Percentiles rank a stretch among this genome's conserved stretches.
These are phyloP conservation scores for Mallateleia sp. DNA, from an alignment of 2,888 invertebrate species.

Conservation along the genomic window DNA sequence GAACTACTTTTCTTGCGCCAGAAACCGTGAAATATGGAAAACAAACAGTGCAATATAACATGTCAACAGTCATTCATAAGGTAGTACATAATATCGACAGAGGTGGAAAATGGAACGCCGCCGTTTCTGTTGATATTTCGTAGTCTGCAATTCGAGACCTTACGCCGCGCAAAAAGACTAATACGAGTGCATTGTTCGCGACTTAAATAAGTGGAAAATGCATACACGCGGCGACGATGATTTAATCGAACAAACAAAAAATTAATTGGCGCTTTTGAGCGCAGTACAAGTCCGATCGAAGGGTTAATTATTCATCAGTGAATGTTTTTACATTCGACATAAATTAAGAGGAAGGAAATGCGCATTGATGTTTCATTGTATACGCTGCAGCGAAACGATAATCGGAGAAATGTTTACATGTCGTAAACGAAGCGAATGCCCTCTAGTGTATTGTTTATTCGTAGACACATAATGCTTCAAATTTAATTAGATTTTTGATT, in stretches of 20 bases:
- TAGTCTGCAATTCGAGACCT: too few relatives aligned
- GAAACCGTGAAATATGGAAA: constrained; percentile 59
- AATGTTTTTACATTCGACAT: too few relatives aligned
- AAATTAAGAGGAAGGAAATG: too few relatives aligned
- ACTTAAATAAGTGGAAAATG: constrained; percentile 28
- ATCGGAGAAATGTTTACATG: constrained; percentile 37
- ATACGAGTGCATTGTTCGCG: too few relatives aligned
- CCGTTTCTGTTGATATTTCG: too few relatives aligned
- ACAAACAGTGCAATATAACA: constrained; percentile 69
- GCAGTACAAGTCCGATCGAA: too few relatives aligned
- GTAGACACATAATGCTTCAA: constrained; percentile 14
- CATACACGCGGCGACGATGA: background rate
- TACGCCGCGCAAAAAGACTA: too few relatives aligned
- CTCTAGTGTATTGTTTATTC: constrained; percentile 39
- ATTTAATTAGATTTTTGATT: constrained; percentile 63
- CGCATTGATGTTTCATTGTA: constrained; percentile 1
- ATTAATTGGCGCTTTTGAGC: background rate
- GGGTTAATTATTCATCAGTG: too few relatives aligned
- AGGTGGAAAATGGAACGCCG: constrained; percentile 21
- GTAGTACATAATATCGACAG: constrained; percentile 43
- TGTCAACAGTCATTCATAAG: constrained; percentile 66
- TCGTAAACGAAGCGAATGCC: constrained; percentile 32
- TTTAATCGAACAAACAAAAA: constrained; percentile 44
- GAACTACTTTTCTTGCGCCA: constrained; percentile 47
- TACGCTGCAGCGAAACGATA: background rate